Evolutionary conservation across 2,113 vertebrate genomes (phyloP).

Genomic region (Guaruba guarouba): DNA sequence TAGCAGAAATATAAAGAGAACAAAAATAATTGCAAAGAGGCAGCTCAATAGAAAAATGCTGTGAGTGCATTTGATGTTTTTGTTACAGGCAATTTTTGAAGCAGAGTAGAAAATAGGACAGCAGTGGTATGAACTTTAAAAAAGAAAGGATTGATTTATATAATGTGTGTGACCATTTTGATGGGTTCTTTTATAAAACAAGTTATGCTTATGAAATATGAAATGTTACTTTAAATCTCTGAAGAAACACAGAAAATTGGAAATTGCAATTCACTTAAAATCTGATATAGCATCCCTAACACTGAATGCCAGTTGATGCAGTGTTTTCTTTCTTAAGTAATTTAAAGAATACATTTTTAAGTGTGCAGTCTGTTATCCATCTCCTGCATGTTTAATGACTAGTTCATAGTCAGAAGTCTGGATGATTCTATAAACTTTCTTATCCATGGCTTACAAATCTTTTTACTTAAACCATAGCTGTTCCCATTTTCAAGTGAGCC

Average conservation of each 20-base stretch:
- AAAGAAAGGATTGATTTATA: neutral
- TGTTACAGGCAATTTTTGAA: neutral
- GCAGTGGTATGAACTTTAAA: neutral
- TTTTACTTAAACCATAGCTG: neutral
- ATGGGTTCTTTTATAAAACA: neutral
- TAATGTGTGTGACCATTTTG: rapidly evolving
- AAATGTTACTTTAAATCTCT: neutral
- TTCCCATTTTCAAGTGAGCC: neutral
- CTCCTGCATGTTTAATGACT: neutral
- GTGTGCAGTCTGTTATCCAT: neutral
- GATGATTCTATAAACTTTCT: neutral
- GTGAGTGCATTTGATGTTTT: neutral
- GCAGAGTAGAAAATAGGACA: neutral
- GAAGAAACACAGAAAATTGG: neutral
- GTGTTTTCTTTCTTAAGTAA: neutral
- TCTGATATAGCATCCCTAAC: rapidly evolving
- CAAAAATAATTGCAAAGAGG: neutral
- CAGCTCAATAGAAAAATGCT: neutral
- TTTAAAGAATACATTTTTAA: neutral
- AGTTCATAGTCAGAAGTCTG: neutral
- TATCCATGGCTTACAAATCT: neutral
- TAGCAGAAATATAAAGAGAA: rapidly evolving
- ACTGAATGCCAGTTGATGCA: neutral
- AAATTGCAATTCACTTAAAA: neutral
- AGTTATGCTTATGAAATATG: neutral